phyloP scores from a whole-genome alignment of 2,888 invertebrate genomes.

The Troilus luridus region DNA sequence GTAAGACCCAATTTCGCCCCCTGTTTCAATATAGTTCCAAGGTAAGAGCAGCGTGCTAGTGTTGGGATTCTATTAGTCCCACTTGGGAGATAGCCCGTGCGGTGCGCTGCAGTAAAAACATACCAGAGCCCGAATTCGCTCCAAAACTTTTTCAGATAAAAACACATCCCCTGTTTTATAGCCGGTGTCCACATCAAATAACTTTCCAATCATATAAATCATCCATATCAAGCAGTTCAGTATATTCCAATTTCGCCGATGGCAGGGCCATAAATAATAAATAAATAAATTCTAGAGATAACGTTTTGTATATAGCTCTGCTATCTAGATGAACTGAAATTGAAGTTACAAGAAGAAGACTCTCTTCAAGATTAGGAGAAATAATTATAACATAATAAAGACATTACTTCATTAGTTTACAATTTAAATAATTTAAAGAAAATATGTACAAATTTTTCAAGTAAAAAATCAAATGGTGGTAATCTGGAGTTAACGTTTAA shows the following conservation, averaged over 20 bases:
- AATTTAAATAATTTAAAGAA: no score
- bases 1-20: neutral
- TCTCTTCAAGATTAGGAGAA: neutral
- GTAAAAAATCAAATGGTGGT: no score
- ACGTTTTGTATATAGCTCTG: neutral
- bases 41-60: neutral
- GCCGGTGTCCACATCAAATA: slow-evolving; percentile 1
- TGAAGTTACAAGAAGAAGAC: neutral
- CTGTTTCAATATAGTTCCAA: neutral
- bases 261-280: neutral
- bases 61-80: slow-evolving; percentile 30
- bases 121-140: neutral
- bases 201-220: slow-evolving; percentile 39
- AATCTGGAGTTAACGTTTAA: no score
- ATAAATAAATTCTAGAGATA: neutral
- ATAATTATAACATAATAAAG: no score
- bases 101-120: slow-evolving; percentile 22
- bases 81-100: slow-evolving; percentile 32
- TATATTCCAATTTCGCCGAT: neutral
- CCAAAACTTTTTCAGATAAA: neutral
- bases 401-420: no score
- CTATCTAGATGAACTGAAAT: neutral
- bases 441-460: no score
- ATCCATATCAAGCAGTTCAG: neutral
- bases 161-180: neutral